Evolutionary conservation across 2,113 vertebrate species (phyloP).

Genomic region (Notarius lentiginosus): DNA sequence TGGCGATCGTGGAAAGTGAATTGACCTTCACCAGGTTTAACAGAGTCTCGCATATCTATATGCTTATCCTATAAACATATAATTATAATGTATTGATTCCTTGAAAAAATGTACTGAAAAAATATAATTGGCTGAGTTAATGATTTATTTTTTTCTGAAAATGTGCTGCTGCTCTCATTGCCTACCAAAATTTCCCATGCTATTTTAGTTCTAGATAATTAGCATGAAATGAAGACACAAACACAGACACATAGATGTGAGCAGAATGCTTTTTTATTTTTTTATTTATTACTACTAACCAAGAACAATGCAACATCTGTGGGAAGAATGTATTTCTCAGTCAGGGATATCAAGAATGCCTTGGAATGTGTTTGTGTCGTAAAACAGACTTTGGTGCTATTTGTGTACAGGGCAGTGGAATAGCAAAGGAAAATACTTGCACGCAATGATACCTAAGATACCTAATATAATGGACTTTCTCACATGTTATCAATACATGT

Average conservation of each 20-base stretch:
- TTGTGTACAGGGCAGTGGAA: slow-evolving; percentile 2
- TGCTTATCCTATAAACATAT: not conserved
- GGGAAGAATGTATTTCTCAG: not conserved
- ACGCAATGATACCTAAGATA: slow-evolving; percentile 33
- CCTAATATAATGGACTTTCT: slow-evolving; percentile 29
- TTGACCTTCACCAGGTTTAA: not conserved
- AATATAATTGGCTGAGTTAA: not conserved
- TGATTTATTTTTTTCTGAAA: not conserved
- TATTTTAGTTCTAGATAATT: not conserved
- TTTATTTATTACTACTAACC: not conserved
- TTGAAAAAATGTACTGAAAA: not conserved
- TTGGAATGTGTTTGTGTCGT: slow-evolving; percentile 7
- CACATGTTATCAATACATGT: slow-evolving; percentile 11
- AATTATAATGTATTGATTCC: not conserved
- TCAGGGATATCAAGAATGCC: slow-evolving; percentile 20
- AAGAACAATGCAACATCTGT: slow-evolving; percentile 12
- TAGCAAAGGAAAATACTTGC: slow-evolving; percentile 16
- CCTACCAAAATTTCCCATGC: not conserved
- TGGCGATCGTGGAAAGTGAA: not conserved
- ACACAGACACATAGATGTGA: not conserved
- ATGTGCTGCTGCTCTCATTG: not conserved
- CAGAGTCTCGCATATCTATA: not conserved
- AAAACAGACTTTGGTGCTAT: slow-evolving; percentile 16
- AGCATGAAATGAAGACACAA: not conserved
- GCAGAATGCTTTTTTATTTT: not conserved